Evolutionary conservation across 2,888 invertebrate genomes (phyloP).

Genomic region (Harmothoe impar): DNA sequence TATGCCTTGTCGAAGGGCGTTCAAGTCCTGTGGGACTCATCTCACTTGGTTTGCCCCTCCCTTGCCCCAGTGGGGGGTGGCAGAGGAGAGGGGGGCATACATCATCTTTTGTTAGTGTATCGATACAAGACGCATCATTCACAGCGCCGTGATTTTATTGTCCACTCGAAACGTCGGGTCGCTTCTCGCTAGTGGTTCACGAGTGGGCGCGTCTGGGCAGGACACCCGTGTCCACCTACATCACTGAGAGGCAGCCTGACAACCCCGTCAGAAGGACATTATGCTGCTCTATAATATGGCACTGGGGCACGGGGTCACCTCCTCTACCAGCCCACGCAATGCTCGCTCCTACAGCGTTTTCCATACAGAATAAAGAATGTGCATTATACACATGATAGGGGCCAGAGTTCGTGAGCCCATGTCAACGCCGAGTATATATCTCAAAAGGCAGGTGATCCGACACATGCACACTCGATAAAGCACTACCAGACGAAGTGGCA

Average conservation of each 20-base stretch:
- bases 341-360: too few species aligned
- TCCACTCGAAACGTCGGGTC: conserved; percentile 40
- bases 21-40: neutral
- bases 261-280: neutral
- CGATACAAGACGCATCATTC: neutral
- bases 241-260: neutral
- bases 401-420: too few species aligned
- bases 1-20: neutral
- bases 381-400: too few species aligned
- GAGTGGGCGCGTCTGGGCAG: conserved; percentile 13
- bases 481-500: too few species aligned
- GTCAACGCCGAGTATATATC: too few species aligned
- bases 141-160: conserved; percentile 14
- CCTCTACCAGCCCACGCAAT: too few species aligned
- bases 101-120: conserved; percentile 16
- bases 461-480: too few species aligned
- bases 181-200: neutral
- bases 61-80: neutral
- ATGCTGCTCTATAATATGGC: too few species aligned
- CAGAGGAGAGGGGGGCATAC: neutral
- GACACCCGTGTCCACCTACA: neutral
- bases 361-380: too few species aligned
- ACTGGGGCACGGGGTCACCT: too few species aligned
- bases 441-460: too few species aligned
- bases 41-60: neutral